phyloP scores from a whole-genome alignment of 2,888 invertebrate species.

The Trissonchulus latispiculum region DNA sequence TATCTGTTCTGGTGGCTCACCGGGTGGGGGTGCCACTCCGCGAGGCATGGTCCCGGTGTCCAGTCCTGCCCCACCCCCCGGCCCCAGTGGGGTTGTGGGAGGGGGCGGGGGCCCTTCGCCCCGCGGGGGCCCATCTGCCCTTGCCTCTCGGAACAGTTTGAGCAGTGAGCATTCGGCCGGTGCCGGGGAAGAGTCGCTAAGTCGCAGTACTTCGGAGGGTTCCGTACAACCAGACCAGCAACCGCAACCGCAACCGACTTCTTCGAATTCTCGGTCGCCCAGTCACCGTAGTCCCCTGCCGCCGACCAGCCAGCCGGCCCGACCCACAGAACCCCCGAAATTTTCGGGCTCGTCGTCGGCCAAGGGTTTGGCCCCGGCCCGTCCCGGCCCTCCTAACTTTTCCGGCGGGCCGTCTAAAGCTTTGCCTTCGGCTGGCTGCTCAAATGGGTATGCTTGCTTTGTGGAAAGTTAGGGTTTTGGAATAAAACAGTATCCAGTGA shows the following conservation, averaged over 20 bases:
- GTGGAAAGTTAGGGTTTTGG: too few species aligned
- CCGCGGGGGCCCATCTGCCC: not conserved
- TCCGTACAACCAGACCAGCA: not conserved
- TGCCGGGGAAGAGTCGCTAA: not conserved
- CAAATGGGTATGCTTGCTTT: too few species aligned
- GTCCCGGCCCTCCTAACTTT: too few species aligned
- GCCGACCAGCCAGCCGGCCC: not conserved
- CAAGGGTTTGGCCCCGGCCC: too few species aligned
- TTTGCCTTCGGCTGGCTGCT: too few species aligned
- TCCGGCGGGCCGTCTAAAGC: too few species aligned
- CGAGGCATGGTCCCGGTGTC: not conserved
- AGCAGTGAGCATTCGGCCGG: not conserved
- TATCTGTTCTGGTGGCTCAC: not conserved
- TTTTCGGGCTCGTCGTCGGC: too few species aligned
- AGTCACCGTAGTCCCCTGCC: too few species aligned
- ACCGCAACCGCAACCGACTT: not conserved
- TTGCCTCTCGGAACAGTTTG: not conserved
- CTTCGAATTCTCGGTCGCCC: not conserved
- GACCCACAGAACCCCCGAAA: not conserved
- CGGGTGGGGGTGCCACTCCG: not conserved
- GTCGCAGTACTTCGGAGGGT: not conserved
- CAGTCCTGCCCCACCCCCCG: not conserved
- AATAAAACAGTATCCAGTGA: too few species aligned
- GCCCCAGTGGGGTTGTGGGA: not conserved
- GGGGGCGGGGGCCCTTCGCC: not conserved